A percentile compares a stretch with the other conserved stretches of the same genome.
phyloP scores from a whole-genome alignment of 1,140 invertebrate species.

The Bombus ignitus region DNA sequence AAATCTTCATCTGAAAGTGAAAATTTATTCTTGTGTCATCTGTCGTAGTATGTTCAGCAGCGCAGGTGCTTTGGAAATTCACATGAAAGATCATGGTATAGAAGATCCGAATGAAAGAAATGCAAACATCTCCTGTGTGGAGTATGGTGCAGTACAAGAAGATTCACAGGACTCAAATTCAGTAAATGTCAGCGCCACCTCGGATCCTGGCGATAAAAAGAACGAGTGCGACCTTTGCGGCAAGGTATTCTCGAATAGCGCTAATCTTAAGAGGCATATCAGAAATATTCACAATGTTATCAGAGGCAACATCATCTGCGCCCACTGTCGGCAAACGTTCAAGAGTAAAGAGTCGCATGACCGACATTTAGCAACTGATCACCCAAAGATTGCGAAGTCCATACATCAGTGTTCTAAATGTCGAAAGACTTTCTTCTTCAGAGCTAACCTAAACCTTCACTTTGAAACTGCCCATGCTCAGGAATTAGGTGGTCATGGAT shows the following conservation, averaged over 20 bases:
- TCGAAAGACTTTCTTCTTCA: conserved; percentile 74
- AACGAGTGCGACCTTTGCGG: conserved; percentile 85
- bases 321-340: conserved; percentile 75
- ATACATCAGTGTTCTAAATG: conserved; percentile 72
- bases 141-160: conserved; percentile 50
- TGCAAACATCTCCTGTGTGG: conserved; percentile 69
- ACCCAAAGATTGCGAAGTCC: conserved; percentile 50
- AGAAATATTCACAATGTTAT: conserved; percentile 82
- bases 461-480: conserved; percentile 70
- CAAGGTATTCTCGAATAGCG: conserved; percentile 83
- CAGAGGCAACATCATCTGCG: conserved; percentile 80
- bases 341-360: conserved; percentile 66
- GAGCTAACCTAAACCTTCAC: conserved; percentile 72
- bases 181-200: conserved; percentile 51
- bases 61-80: conserved; percentile 83
- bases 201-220: conserved; percentile 69
- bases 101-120: conserved; percentile 73
- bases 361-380: conserved; percentile 57
- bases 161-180: conserved; percentile 31
- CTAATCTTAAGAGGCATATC: conserved; percentile 82
- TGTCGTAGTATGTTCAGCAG: conserved; percentile 85
- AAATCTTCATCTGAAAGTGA: conserved; percentile 86
- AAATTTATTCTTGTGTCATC: conserved; percentile 85
- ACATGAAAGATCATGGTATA: conserved; percentile 83
- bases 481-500: conserved; percentile 79